Base-by-base conservation (phyloP, 2,113 vertebrate species). In the Puffinus mauretanicus region DNA sequence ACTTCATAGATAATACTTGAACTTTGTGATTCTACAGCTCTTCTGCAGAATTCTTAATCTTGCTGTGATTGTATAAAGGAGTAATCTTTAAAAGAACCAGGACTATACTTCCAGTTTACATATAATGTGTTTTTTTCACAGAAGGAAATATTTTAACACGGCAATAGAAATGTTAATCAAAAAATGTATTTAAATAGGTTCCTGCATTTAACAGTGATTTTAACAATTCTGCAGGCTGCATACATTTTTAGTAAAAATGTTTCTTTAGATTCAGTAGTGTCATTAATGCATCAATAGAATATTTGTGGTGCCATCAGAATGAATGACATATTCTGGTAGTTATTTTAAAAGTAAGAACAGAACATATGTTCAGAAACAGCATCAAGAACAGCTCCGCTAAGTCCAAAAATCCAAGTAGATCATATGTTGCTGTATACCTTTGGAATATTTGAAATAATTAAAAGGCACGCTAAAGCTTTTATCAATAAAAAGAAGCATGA, bases 311-410 rank as follows among this genome's bases (percentile, higher is more conserved):
- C 85, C 32, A 78, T 94, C 82, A 86, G 88, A 94, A 92, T 88
- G 71, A 93, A 83, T 77, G 93, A 93, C 93, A 90, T 90, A 94
- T 90, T 90, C 82, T 93, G 54, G 75, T 86, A 75, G 92, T 93
- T 92, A 95, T 96, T 97, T 96, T 94, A 92, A 93, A 96, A 38
- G 66, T 81, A 83, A 81, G 93, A 96, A 90, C 82, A 86, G 93
- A 95, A 88, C 4, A 81, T 95, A 96, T 90, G 90, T 90, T 96
- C 84, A 88, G 92, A 94, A 96, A 73, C 70, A 77, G 64, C 67
- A 66, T 81, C 90, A 78, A 93, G 85, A 97, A 83, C 46, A 95
- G 62, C 64, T 80, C 71, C 73, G 66, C 58, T 80, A 82, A 78
- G 76, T 88, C 79, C 38, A 96, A 87, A 88, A 95, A 88, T 86